These are phyloP conservation scores for Pocillopora damicornis DNA, from an alignment of 64 coral and sea anemone genomes.

Conservation along the genomic window DNA sequence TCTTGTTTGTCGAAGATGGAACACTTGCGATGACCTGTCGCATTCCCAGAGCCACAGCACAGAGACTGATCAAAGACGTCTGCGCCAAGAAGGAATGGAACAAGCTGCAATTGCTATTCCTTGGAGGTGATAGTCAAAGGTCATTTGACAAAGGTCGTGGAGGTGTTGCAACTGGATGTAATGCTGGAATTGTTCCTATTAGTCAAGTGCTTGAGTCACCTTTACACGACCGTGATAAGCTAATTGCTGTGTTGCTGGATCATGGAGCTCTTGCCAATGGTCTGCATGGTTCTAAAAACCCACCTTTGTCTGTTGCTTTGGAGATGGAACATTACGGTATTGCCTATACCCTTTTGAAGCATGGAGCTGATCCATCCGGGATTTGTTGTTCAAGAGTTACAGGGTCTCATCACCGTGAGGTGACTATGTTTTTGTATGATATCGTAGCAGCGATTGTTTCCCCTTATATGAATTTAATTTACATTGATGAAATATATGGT, in stretches of 20 bases:
- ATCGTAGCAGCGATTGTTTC: too few relatives aligned
- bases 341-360: constrained; percentile 44
- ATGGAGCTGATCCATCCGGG: constrained; percentile 54
- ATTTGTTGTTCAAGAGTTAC: constrained; percentile 28
- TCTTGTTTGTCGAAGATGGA: constrained; percentile 4
- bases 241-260: constrained; percentile 55
- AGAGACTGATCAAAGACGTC: constrained; percentile 49
- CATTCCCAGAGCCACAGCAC: constrained; percentile 18
- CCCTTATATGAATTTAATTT: too few relatives aligned
- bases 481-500: too few relatives aligned
- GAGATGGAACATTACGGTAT: constrained; percentile 42
- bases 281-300: constrained; percentile 46
- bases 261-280: constrained; percentile 67
- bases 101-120: constrained; percentile 57
- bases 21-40: constrained; percentile 29
- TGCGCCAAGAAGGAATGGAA: constrained; percentile 51
- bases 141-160: constrained; percentile 48
- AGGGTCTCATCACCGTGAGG: constrained; percentile 26
- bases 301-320: constrained; percentile 50
- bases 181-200: constrained; percentile 39
- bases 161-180: constrained; percentile 56
- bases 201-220: constrained; percentile 39
- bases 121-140: constrained; percentile 58
- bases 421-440: not conserved
- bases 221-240: constrained; percentile 22